These are phyloP conservation scores for Oryzias curvinotus DNA, from an alignment of 2,113 vertebrate genomes.

Conservation along the genomic window DNA sequence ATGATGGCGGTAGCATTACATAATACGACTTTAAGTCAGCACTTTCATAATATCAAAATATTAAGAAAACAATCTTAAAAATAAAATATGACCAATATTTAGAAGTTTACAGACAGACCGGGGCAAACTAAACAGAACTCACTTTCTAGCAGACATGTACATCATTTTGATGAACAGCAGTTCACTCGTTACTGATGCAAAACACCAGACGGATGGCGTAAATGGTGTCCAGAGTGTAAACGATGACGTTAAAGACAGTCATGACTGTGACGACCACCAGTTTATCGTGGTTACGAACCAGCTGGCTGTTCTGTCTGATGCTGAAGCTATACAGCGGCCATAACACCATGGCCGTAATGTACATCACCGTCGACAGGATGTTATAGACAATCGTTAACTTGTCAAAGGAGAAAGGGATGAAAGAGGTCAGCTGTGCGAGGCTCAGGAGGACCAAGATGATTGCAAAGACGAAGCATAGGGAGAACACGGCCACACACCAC, in stretches of 20 bases:
- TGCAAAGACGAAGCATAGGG: slow-evolving; percentile 84
- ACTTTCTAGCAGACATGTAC: background rate
- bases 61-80: background rate
- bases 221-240: slow-evolving; percentile 80
- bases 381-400: slow-evolving; percentile 76
- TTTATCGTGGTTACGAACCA: slow-evolving; percentile 64
- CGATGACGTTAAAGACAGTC: slow-evolving; percentile 80
- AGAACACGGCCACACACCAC: slow-evolving; percentile 86
- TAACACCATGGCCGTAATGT: slow-evolving; percentile 77
- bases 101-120: background rate
- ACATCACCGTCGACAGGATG: slow-evolving; percentile 78
- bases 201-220: slow-evolving; percentile 83
- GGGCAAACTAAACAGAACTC: background rate
- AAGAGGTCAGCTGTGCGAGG: slow-evolving; percentile 62
- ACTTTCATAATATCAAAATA: background rate
- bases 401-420: slow-evolving; percentile 75
- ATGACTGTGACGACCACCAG: slow-evolving; percentile 81
- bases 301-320: accelerated
- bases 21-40: background rate
- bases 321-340: slow-evolving; percentile 84
- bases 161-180: background rate
- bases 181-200: slow-evolving; percentile 30
- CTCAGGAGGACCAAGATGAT: slow-evolving; percentile 80
- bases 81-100: background rate
- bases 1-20: background rate